A percentile compares a stretch with the other conserved stretches of the same genome.
Evolutionary conservation across 2,888 invertebrate species (phyloP).

Genomic region (Pristionchus maxplancki): DNA sequence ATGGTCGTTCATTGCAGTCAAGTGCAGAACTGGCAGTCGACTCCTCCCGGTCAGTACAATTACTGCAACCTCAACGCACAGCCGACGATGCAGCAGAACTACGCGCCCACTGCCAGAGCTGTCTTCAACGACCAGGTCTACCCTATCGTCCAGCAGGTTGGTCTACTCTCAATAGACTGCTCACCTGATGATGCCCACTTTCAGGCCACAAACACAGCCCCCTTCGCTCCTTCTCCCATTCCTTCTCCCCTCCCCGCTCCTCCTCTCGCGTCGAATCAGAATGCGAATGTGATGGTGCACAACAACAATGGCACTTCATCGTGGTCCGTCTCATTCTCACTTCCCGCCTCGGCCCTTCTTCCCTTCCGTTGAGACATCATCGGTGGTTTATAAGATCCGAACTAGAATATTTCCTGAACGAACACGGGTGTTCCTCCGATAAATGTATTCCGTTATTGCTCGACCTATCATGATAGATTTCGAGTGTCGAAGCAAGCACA

Average conservation of each 20-base stretch:
- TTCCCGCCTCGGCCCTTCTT: slow-evolving; percentile 22
- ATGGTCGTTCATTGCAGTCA: slow-evolving; percentile 53
- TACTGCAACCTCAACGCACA: slow-evolving; percentile 63
- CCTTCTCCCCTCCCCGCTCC: slow-evolving; percentile 3
- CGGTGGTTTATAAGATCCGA: neutral
- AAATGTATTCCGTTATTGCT: slow-evolving; percentile 1
- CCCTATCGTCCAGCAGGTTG: slow-evolving; percentile 56
- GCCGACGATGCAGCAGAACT: slow-evolving; percentile 58
- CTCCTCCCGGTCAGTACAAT: slow-evolving; percentile 58
- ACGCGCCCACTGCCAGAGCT: slow-evolving; percentile 61
- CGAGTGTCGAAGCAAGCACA: neutral
- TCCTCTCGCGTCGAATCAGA: neutral
- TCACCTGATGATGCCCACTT: neutral
- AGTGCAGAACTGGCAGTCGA: slow-evolving; percentile 63
- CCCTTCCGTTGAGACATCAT: neutral
- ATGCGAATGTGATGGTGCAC: slow-evolving; percentile 53
- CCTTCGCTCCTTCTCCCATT: slow-evolving; percentile 2
- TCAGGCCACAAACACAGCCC: neutral
- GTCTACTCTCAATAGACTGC: too few relatives aligned
- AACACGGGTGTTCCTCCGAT: neutral
- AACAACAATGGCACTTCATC: neutral
- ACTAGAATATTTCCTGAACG: neutral
- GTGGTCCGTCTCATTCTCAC: slow-evolving; percentile 51
- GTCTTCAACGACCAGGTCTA: slow-evolving; percentile 68
- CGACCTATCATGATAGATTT: neutral